phyloP scores from a whole-genome alignment of 2,888 invertebrate genomes.

The Lagria hirta region DNA sequence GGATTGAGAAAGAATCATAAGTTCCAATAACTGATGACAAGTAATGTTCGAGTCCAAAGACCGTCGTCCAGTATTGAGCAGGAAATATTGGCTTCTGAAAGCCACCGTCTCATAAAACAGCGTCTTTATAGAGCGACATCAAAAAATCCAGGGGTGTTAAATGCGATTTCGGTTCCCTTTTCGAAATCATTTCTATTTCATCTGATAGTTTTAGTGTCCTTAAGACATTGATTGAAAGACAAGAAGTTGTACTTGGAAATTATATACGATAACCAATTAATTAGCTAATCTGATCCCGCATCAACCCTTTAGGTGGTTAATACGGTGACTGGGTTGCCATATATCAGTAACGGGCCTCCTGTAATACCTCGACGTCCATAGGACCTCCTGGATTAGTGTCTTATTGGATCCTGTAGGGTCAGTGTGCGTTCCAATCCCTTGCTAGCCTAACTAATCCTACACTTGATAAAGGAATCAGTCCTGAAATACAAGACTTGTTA shows the following conservation, averaged over 20 bases:
- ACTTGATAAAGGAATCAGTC: constrained; percentile 43
- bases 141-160: constrained; percentile 4
- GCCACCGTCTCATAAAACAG: constrained; percentile 34
- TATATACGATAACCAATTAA: constrained; percentile 50
- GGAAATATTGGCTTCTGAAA: constrained; percentile 41
- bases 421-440: constrained; percentile 44
- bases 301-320: constrained; percentile 45
- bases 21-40: constrained; percentile 48
- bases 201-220: neutral
- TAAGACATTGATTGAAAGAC: too few species aligned
- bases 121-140: constrained; percentile 28
- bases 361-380: constrained; percentile 37
- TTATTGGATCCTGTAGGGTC: constrained; percentile 51
- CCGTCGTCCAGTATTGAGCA: constrained; percentile 39
- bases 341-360: constrained; percentile 35
- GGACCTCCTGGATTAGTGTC: constrained; percentile 52
- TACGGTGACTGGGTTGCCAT: constrained; percentile 36
- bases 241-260: too few species aligned
- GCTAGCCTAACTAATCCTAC: constrained; percentile 46
- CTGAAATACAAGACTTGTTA: too few species aligned
- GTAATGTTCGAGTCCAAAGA: constrained; percentile 37
- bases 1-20: constrained; percentile 41
- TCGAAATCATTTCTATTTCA: neutral
- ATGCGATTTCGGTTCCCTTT: neutral
- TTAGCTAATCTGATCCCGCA: constrained; percentile 51